These are phyloP conservation scores for Augochlora pura DNA, from an alignment of 1,140 invertebrate genomes.

Conservation along the genomic window DNA sequence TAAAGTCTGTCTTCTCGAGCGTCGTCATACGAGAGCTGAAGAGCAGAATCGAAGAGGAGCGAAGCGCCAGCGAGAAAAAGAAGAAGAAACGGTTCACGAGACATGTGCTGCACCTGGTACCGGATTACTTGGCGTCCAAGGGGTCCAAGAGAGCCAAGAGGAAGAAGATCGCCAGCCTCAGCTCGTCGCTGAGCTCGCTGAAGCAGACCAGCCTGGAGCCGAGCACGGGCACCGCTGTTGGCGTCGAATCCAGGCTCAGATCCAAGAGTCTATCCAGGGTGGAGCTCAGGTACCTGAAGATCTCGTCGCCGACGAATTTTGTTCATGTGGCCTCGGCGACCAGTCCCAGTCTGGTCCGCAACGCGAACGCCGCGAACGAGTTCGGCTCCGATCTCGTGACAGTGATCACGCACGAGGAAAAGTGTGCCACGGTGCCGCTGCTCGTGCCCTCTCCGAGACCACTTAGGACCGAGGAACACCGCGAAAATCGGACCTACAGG, in stretches of 20 bases:
- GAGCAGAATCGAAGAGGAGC: neutral
- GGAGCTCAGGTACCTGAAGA: slow-evolving; percentile 61
- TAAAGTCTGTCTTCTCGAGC: slow-evolving; percentile 18
- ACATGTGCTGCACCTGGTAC: slow-evolving; percentile 70
- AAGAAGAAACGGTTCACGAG: slow-evolving; percentile 62
- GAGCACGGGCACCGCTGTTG: neutral
- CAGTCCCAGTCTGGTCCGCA: slow-evolving; percentile 55
- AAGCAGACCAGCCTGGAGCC: slow-evolving; percentile 27
- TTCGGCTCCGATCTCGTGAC: slow-evolving; percentile 43
- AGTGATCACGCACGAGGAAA: slow-evolving; percentile 70
- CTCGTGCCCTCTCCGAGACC: slow-evolving; percentile 28
- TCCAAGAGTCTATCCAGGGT: slow-evolving; percentile 53
- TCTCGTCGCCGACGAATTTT: slow-evolving; percentile 74
- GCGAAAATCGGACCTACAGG: slow-evolving; percentile 9
- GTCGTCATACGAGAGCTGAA: slow-evolving; percentile 2
- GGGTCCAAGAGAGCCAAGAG: slow-evolving; percentile 45
- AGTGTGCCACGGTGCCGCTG: slow-evolving; percentile 64
- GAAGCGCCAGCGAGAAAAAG: slow-evolving; percentile 42
- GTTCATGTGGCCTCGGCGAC: slow-evolving; percentile 75
- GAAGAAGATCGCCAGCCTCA: slow-evolving; percentile 36
- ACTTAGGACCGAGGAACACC: slow-evolving; percentile 1
- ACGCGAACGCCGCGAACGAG: slow-evolving; percentile 18
- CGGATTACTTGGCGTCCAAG: slow-evolving; percentile 47
- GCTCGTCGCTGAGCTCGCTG: slow-evolving; percentile 53
- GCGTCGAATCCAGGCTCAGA: slow-evolving; percentile 4